Conservation (phyloP, 2,888 invertebrate genomes). For the Drosophila prolongata region DNA sequence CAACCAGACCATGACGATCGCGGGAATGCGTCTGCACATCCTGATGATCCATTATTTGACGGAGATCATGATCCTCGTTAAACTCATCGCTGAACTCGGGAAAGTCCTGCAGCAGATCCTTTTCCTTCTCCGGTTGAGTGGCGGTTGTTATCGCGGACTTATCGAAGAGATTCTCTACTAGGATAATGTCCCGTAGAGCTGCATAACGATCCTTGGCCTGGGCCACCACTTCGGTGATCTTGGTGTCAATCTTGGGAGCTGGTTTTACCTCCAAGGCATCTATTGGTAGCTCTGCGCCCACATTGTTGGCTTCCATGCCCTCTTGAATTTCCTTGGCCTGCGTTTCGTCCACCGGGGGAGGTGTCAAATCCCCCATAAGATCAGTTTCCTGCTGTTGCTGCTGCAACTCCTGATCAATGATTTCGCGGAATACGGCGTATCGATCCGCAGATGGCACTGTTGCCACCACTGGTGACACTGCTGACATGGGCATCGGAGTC, state of each 20-base stretch:
- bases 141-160: conserved; percentile 79
- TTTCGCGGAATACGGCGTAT: conserved; percentile 94
- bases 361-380: conserved; percentile 77
- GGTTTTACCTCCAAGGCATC: conserved; percentile 49
- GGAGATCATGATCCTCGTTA: conserved; percentile 85
- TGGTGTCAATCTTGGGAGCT: conserved; percentile 85
- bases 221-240: conserved; percentile 84
- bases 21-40: conserved; percentile 67
- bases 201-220: conserved; percentile 91
- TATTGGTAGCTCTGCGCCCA: conserved; percentile 31
- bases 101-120: conserved; percentile 80
- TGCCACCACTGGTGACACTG: conserved; percentile 36
- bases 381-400: conserved; percentile 85
- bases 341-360: conserved; percentile 57
- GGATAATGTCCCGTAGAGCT: conserved; percentile 91
- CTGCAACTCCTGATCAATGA: conserved; percentile 90
- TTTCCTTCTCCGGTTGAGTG: conserved; percentile 58
- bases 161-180: conserved; percentile 87
- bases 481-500: conserved; percentile 5
- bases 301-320: conserved; percentile 28
- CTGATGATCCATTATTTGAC: conserved; percentile 84
- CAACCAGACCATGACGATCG: conserved; percentile 78
- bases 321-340: conserved; percentile 38
- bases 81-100: conserved; percentile 81
- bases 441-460: conserved; percentile 89